A percentile compares a stretch with the other conserved stretches of the same genome.
Evolutionary conservation across 2,888 invertebrate genomes (phyloP).

Genomic region (Exephanes ischioxanthus): DNA sequence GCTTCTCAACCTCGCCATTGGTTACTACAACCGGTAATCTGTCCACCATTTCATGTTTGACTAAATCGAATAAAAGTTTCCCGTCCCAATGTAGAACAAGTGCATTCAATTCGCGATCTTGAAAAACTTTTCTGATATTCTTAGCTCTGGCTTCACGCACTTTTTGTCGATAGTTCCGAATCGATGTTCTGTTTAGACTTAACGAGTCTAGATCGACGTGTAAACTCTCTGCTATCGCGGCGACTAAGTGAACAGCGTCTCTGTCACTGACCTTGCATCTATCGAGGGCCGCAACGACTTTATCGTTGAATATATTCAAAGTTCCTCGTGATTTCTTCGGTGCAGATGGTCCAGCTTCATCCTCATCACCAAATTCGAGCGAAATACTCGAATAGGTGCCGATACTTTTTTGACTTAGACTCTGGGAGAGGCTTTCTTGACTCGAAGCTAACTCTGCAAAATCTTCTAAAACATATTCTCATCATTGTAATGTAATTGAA

Average conservation of each 20-base stretch:
- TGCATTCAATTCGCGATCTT: conserved; percentile 60
- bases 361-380: conserved; percentile 42
- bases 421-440: conserved; percentile 38
- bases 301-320: conserved; percentile 52
- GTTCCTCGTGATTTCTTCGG: conserved; percentile 49
- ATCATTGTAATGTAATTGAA: conserved; percentile 22
- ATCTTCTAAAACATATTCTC: conserved; percentile 30
- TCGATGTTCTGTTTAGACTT: conserved; percentile 64
- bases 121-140: conserved; percentile 65
- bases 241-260: conserved; percentile 67
- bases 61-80: conserved; percentile 68
- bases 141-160: conserved; percentile 61
- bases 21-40: conserved; percentile 69
- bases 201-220: conserved; percentile 56
- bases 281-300: conserved; percentile 55
- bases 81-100: conserved; percentile 74
- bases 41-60: conserved; percentile 62
- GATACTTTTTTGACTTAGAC: conserved; percentile 60
- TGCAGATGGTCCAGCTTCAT: conserved; percentile 55
- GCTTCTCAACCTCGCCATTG: conserved; percentile 65
- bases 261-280: conserved; percentile 59
- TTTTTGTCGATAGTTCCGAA: conserved; percentile 63
- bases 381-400: conserved; percentile 64
- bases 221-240: conserved; percentile 60
- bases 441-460: conserved; percentile 35